Conservation (phyloP, 2,113 vertebrate species). For the Emberiza fucata region DNA sequence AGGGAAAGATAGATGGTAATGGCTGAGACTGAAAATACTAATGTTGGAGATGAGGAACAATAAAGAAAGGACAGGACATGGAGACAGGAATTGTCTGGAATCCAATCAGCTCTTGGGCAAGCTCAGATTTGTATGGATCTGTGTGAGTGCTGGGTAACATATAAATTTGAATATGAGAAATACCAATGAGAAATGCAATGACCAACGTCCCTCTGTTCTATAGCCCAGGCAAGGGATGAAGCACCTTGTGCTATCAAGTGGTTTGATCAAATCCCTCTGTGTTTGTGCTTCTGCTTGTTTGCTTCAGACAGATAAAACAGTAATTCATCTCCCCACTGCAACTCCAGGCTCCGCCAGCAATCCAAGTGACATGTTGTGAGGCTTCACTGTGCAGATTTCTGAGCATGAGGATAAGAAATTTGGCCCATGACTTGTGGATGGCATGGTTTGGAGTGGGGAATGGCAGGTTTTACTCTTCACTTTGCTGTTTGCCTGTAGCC, state of each 20-base stretch:
- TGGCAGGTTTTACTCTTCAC: background rate
- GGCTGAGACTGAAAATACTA: background rate
- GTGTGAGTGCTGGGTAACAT: background rate
- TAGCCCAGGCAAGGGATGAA: background rate
- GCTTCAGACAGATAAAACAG: background rate
- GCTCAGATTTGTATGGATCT: background rate
- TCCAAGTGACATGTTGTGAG: background rate
- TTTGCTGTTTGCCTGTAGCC: background rate
- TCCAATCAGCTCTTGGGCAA: background rate
- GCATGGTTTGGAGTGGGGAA: rapidly evolving
- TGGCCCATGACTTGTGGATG: background rate
- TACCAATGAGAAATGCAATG: background rate
- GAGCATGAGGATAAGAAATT: background rate
- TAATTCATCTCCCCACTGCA: background rate
- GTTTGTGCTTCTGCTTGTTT: rapidly evolving
- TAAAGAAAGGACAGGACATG: background rate
- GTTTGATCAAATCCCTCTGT: background rate
- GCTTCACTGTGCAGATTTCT: background rate
- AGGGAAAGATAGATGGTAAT: background rate
- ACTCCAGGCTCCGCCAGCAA: background rate
- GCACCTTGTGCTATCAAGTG: background rate
- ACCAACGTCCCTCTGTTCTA: rapidly evolving
- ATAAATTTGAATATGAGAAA: background rate
- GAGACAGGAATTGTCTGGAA: background rate
- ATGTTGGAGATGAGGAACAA: background rate